These are phyloP conservation scores for Microchrysa polita DNA, from an alignment of 2,888 invertebrate genomes.

Conservation along the genomic window DNA sequence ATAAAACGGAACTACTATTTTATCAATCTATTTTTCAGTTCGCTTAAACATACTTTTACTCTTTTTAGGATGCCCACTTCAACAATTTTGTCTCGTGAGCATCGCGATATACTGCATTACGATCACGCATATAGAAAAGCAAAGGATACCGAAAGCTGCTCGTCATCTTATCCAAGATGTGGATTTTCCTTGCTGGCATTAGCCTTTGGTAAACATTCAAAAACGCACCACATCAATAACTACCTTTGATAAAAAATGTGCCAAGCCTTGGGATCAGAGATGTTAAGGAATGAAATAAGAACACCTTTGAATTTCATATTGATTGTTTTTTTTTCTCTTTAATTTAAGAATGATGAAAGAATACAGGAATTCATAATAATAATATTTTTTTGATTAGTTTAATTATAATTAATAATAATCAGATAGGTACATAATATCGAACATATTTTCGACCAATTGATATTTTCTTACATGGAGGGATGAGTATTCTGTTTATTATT, in stretches of 20 bases:
- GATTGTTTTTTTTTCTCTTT: conserved; percentile 22
- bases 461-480: conserved; percentile 44
- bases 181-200: conserved; percentile 77
- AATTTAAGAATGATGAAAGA: conserved; percentile 40
- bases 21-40: too few species aligned
- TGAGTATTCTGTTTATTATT: conserved; percentile 36
- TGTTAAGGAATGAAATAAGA: neutral
- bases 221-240: neutral
- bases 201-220: conserved; percentile 69
- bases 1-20: too few species aligned
- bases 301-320: neutral
- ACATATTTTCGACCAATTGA: conserved; percentile 43
- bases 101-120: conserved; percentile 7
- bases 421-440: conserved; percentile 42
- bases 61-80: neutral
- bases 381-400: conserved; percentile 40
- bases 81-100: neutral
- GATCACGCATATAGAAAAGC: conserved; percentile 18
- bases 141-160: conserved; percentile 65
- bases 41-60: too few species aligned
- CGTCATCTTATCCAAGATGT: conserved; percentile 68
- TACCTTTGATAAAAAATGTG: too few species aligned
- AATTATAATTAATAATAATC: conserved; percentile 43
- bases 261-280: neutral
- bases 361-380: conserved; percentile 41